Conservation (phyloP, 2,797 vertebrate genomes). For the Peromyscus attwateri region DNA sequence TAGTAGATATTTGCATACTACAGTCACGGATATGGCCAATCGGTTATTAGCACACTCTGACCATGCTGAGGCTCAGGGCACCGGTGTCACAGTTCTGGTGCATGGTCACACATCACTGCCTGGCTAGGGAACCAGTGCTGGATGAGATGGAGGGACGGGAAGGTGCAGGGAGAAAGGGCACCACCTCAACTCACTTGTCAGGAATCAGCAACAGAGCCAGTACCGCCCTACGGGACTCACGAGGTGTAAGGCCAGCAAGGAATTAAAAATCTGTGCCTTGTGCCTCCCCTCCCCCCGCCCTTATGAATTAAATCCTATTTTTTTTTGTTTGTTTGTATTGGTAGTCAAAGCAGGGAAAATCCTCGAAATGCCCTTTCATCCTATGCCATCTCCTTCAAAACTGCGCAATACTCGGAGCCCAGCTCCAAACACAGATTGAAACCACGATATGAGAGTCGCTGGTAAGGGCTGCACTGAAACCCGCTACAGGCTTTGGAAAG, state of each 20-base stretch:
- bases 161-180: background rate
- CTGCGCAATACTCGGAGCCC: background rate
- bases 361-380: slow-evolving; percentile 52
- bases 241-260: background rate
- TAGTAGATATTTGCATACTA: background rate
- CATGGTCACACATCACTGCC: background rate
- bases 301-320: slow-evolving; percentile 20
- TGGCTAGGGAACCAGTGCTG: no score
- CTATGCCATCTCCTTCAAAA: background rate
- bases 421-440: background rate
- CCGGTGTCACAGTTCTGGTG: background rate
- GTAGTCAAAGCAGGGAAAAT: slow-evolving; percentile 54
- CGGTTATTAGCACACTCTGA: background rate
- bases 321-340: background rate
- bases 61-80: background rate
- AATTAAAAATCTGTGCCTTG: background rate
- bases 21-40: background rate
- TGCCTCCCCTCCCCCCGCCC: background rate
- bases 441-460: background rate
- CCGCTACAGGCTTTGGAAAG: slow-evolving; percentile 57
- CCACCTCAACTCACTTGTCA: background rate
- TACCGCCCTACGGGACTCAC: background rate
- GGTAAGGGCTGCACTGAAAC: background rate
- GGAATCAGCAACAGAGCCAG: background rate
- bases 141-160: fast-evolving